Percentiles rank a stretch among this genome's conserved stretches.
Conservation (phyloP, 2,888 invertebrate genomes). For the Sclerodermus sp. region DNA sequence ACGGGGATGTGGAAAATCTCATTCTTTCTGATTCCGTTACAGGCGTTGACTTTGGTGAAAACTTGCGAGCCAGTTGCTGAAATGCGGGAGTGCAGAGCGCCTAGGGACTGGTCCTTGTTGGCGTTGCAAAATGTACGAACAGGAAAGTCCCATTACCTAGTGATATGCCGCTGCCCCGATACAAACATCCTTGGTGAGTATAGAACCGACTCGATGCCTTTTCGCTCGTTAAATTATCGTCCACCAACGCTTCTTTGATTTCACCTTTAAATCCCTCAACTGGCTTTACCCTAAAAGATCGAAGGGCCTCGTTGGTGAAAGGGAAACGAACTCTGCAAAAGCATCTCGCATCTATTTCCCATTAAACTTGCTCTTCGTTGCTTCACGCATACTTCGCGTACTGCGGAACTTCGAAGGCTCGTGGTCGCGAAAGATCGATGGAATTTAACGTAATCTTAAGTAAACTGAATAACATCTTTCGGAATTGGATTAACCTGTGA, state of each 20-base stretch:
- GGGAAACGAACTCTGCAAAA: too few species aligned
- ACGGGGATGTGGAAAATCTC: too few species aligned
- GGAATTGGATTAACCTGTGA: too few species aligned
- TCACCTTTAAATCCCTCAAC: not conserved
- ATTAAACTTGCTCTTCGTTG: too few species aligned
- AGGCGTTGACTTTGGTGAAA: constrained; percentile 86
- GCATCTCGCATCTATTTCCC: too few species aligned
- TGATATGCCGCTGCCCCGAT: constrained; percentile 88
- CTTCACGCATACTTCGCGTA: too few species aligned
- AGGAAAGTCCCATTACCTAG: constrained; percentile 90
- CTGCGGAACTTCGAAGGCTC: too few species aligned
- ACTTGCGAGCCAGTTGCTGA: constrained; percentile 91
- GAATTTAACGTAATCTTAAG: too few species aligned
- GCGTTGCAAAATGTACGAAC: constrained; percentile 90
- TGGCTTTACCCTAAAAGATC: too few species aligned
- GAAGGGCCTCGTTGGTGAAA: too few species aligned
- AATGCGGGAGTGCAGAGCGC: constrained; percentile 85
- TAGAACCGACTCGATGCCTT: constrained; percentile 22
- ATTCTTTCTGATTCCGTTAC: constrained; percentile 20
- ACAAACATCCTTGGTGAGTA: constrained; percentile 78
- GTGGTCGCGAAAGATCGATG: too few species aligned
- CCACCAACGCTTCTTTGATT: not conserved
- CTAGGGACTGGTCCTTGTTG: constrained; percentile 87
- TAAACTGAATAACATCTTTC: too few species aligned
- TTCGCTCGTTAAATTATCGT: constrained; percentile 19